Conservation (phyloP, 2,113 vertebrate genomes). For the Proterorhinus semilunaris region DNA sequence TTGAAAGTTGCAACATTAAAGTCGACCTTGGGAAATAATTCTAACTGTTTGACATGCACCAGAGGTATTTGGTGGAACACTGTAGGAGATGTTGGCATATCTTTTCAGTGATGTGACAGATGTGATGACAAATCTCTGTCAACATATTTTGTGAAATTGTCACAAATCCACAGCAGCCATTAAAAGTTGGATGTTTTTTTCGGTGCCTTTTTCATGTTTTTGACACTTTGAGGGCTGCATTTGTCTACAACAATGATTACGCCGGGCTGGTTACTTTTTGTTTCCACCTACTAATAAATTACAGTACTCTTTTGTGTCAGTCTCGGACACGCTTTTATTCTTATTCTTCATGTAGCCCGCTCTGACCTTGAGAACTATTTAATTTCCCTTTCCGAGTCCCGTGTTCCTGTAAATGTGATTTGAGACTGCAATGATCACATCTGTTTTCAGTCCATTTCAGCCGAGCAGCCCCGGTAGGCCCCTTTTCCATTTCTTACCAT, state of each 20-base stretch:
- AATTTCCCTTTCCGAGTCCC: conserved; percentile 31
- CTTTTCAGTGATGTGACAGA: neutral
- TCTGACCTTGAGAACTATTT: conserved; percentile 38
- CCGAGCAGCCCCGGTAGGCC: conserved; percentile 23
- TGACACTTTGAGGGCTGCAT: neutral
- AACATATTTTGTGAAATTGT: conserved; percentile 2
- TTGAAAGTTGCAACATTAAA: no score
- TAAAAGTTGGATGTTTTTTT: neutral
- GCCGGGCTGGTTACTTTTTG: neutral
- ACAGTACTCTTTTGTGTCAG: conserved; percentile 14
- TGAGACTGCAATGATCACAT: conserved; percentile 46
- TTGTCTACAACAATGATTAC: neutral
- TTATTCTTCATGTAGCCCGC: conserved; percentile 8
- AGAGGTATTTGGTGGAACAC: neutral
- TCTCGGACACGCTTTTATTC: conserved; percentile 13
- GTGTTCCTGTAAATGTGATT: conserved; percentile 12
- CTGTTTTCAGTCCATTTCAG: conserved; percentile 40
- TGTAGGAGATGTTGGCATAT: neutral
- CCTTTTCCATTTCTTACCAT: conserved; percentile 18
- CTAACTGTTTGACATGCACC: neutral
- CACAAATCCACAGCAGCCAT: neutral
- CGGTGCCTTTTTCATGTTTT: neutral
- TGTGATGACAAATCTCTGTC: neutral
- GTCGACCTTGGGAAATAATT: neutral
- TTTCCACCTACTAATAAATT: conserved; percentile 16